These are phyloP conservation scores for Asobara japonica DNA, from an alignment of 1,140 invertebrate genomes.

Conservation along the genomic window DNA sequence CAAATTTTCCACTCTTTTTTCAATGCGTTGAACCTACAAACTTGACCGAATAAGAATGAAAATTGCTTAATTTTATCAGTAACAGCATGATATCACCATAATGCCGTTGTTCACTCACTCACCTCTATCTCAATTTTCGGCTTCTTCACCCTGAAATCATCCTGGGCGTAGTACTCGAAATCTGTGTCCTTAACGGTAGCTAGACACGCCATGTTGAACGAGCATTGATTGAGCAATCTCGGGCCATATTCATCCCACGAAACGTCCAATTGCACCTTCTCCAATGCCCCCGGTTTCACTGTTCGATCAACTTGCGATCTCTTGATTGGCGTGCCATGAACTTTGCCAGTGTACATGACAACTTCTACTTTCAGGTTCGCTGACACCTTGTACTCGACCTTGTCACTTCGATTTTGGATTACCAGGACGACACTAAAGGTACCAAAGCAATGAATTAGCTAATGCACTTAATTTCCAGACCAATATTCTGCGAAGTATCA, in stretches of 20 bases:
- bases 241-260: conserved; percentile 83
- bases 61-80: too few species aligned
- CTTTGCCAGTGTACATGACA: conserved; percentile 83
- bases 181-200: conserved; percentile 83
- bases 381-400: conserved; percentile 73
- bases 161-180: conserved; percentile 89
- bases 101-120: too few species aligned
- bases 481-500: too few species aligned
- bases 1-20: too few species aligned
- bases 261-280: conserved; percentile 77
- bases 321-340: conserved; percentile 79
- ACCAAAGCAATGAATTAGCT: conserved; percentile 16
- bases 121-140: conserved; percentile 87
- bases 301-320: conserved; percentile 72
- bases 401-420: conserved; percentile 77
- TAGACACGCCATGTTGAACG: conserved; percentile 86
- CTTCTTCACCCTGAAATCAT: conserved; percentile 88
- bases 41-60: too few species aligned
- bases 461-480: too few species aligned
- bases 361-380: conserved; percentile 81
- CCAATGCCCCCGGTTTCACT: conserved; percentile 72
- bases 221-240: conserved; percentile 80
- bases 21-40: too few species aligned
- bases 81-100: too few species aligned
- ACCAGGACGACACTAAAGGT: conserved; percentile 70